Evolutionary conservation across 2,888 invertebrate genomes (phyloP), one percentile per base, ranked within the genome.

Genomic region (Listrodromus nycthemerus): DNA sequence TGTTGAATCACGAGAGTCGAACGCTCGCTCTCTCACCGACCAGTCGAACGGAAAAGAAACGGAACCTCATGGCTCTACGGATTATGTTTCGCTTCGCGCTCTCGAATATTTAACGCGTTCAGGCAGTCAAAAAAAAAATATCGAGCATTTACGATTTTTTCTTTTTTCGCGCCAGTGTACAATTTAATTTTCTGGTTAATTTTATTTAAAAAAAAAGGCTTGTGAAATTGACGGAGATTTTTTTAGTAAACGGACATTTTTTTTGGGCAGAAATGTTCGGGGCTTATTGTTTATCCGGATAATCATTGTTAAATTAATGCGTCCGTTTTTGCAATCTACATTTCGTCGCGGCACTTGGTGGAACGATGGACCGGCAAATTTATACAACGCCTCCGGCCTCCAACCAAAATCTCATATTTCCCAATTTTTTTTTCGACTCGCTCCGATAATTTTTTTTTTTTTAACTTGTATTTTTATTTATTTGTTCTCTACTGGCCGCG

Each of bases 1-100:
- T 55, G 41, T 76, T 66, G 76, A 67, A 76, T 76, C 66, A 66
- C 76, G 6, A 76, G 41, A 27, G 41, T 55, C 37, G 10, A 27
- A 76, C 27, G n/a, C 10, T 52, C 65, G 30, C 19, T 37, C 37
- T 37, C 37, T 37, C 37, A 8, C 37, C 10, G 52, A 21, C 19
- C 2, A 3, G 27, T 16, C 37, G 52, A 52, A 52, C 50, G 19
- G 52, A 74, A 33, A 30, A 30, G 8, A 7, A 69, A 67, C 16
- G 8, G 27, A 13, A 41, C 27, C 50, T 30, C 27, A 8, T 16
- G n/a, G 16, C 33, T 19, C 30, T 63, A 50, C 7, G 33, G 16
- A 74, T 16, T 19, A 21, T 16, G 50, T 50, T 33, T 52, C 33
- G n/a, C 50, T 19, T 70, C 70, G 52, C 52, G 19, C 16, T 55